A percentile compares a stretch with the other conserved stretches of the same genome.
phyloP scores from a whole-genome alignment of 2,888 invertebrate genomes.

The Neoaliturus tenellus region DNA sequence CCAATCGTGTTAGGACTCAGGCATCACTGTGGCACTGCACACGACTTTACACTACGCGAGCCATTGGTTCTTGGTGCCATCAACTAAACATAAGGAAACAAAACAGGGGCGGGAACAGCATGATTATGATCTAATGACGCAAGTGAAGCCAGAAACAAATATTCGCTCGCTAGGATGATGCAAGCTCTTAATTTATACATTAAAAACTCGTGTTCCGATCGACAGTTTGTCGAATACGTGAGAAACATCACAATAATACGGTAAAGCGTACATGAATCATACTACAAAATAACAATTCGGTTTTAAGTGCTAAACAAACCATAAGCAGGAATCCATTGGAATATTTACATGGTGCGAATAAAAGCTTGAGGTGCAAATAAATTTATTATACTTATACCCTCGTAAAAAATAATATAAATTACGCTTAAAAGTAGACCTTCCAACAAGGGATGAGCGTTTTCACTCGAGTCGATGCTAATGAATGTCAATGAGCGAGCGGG shows the following conservation, averaged over 20 bases:
- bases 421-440: not conserved
- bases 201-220: not conserved
- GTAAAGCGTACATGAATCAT: not conserved
- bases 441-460: not conserved
- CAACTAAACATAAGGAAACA: constrained; percentile 38
- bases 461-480: constrained; percentile 1
- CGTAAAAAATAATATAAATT: not conserved
- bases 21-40: constrained; percentile 22
- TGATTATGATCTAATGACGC: constrained; percentile 37
- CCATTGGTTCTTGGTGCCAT: constrained; percentile 70
- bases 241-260: not conserved
- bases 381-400: constrained; percentile 13
- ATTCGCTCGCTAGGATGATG: constrained; percentile 14
- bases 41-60: constrained; percentile 61
- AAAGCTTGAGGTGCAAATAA: constrained; percentile 44
- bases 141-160: constrained; percentile 4
- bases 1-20: constrained; percentile 35
- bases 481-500: constrained; percentile 15
- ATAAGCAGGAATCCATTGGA: constrained; percentile 54
- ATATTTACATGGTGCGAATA: constrained; percentile 42
- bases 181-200: not conserved
- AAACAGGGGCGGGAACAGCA: not conserved
- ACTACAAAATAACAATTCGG: constrained; percentile 16
- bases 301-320: constrained; percentile 50
- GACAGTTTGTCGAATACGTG: not conserved